phyloP scores from a whole-genome alignment of 1,140 invertebrate genomes.

The Lanistes nyassanus region DNA sequence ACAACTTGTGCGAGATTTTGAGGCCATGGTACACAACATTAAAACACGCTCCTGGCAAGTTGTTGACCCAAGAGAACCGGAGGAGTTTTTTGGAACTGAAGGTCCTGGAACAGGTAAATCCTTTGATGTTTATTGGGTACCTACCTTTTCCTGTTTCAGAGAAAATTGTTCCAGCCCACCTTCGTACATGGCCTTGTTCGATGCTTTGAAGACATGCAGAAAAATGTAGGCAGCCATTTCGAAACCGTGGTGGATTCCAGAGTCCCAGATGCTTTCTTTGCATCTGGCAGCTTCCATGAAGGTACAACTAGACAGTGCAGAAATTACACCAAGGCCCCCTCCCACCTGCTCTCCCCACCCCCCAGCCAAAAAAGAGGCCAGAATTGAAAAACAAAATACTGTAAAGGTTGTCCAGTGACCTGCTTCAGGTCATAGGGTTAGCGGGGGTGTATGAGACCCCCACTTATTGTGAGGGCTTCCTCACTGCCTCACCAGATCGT shows the following conservation, averaged over 20 bases:
- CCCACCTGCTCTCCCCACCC: no score
- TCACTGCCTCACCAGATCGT: no score
- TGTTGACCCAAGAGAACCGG: slow-evolving; percentile 37
- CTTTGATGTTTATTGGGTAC: no score
- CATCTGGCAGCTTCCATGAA: not conserved
- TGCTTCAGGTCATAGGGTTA: no score
- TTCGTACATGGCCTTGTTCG: not conserved
- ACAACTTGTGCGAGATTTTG: slow-evolving; percentile 32
- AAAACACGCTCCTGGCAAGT: slow-evolving; percentile 33
- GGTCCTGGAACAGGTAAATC: not conserved
- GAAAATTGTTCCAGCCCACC: slow-evolving; percentile 11
- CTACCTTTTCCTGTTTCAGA: slow-evolving; percentile 3
- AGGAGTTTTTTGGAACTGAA: slow-evolving; percentile 12
- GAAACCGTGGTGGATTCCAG: slow-evolving; percentile 7
- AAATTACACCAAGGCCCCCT: no score
- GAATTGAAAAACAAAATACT: no score
- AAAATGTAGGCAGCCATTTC: not conserved
- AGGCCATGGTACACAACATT: slow-evolving; percentile 38
- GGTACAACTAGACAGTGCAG: no score
- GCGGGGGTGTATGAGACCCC: no score
- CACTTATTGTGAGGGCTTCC: no score
- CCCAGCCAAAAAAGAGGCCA: no score
- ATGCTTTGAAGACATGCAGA: slow-evolving; percentile 15
- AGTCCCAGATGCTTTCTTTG: not conserved
- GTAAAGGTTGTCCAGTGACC: no score